These are phyloP conservation scores for Axis porcinus DNA, from an alignment of 2,113 vertebrate species.

Conservation along the genomic window DNA sequence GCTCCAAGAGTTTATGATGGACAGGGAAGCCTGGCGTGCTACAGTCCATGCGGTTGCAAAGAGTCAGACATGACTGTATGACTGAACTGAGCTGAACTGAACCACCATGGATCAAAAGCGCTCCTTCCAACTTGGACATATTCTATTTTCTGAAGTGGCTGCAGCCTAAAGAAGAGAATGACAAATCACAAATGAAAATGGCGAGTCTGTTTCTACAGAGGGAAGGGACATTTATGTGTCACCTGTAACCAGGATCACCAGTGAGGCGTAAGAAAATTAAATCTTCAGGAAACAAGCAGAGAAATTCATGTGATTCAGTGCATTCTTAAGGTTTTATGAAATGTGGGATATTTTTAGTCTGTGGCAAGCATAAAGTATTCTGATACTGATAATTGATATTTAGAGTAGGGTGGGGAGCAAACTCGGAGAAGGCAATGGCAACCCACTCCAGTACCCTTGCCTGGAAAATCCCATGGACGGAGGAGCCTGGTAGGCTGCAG, in stretches of 20 bases:
- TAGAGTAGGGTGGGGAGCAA: background rate
- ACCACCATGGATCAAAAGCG: background rate
- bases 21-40: background rate
- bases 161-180: conserved; percentile 44
- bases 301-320: background rate
- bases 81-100: background rate
- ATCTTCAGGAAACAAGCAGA: background rate
- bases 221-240: background rate
- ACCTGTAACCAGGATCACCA: conserved; percentile 9
- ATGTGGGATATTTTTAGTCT: background rate
- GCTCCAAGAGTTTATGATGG: background rate
- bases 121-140: conserved; percentile 40
- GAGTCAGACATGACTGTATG: fast-evolving
- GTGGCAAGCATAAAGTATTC: background rate
- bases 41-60: background rate
- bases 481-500: too few relatives aligned
- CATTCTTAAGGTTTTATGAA: background rate
- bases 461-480: too few relatives aligned
- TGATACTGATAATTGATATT: background rate
- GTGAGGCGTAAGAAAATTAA: background rate
- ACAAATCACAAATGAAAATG: background rate
- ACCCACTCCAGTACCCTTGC: too few relatives aligned
- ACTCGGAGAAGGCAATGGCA: too few relatives aligned
- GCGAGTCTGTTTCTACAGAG: background rate
- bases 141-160: conserved; percentile 54